phyloP scores from a whole-genome alignment of 2,888 invertebrate genomes.

The Perithous albicinctus region DNA sequence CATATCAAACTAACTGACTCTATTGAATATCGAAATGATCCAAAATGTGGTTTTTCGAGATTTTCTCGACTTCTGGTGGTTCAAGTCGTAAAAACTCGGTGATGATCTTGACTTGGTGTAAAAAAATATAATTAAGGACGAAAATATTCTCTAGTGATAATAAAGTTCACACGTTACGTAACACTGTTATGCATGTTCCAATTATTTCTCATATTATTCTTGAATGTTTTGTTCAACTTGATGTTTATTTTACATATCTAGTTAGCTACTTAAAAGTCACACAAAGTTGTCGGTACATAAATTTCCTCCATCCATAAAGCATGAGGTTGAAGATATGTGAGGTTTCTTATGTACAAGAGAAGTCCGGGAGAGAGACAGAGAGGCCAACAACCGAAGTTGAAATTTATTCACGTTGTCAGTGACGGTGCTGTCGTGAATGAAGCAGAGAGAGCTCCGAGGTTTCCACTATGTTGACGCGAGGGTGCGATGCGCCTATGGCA shows the following conservation, averaged over 20 bases:
- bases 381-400: slow-evolving; percentile 43
- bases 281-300: background rate
- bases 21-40: too few species aligned
- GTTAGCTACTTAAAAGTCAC: slow-evolving; percentile 2
- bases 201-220: slow-evolving; percentile 3
- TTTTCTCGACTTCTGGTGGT: too few species aligned
- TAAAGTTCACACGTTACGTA: background rate
- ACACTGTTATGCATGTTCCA: background rate
- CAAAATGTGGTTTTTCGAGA: too few species aligned
- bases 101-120: too few species aligned
- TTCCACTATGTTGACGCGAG: slow-evolving; percentile 53
- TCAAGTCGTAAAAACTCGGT: too few species aligned
- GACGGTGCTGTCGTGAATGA: slow-evolving; percentile 54
- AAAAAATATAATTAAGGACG: too few species aligned
- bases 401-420: slow-evolving; percentile 53
- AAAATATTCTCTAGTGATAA: background rate
- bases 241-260: background rate
- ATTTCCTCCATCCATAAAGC: slow-evolving; percentile 30
- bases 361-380: background rate
- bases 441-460: slow-evolving; percentile 40
- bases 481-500: slow-evolving; percentile 56
- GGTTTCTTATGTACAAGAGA: slow-evolving; percentile 35
- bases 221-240: background rate
- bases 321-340: slow-evolving; percentile 10
- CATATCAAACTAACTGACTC: too few species aligned